phyloP scores from a whole-genome alignment of 1,140 invertebrate genomes.

The Drosophila lacteicornis region DNA sequence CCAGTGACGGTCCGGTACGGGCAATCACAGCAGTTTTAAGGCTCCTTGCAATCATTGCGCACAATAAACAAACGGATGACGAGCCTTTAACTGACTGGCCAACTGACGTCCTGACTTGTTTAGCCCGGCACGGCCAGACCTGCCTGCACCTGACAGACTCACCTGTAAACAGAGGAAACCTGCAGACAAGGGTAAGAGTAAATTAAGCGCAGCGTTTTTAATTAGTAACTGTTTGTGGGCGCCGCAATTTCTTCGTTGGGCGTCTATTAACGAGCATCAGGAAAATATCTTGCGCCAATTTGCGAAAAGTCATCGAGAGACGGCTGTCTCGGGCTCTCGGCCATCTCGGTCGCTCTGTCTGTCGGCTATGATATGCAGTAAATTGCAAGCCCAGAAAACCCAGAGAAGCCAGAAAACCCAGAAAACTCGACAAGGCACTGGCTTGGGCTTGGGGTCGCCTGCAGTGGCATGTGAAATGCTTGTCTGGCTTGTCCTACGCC shows the following conservation, averaged over 20 bases:
- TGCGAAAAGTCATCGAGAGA: constrained; percentile 44
- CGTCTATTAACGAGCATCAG: constrained; percentile 48
- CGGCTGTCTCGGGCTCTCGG: constrained; percentile 15
- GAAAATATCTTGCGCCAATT: constrained; percentile 57
- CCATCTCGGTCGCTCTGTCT: constrained; percentile 7
- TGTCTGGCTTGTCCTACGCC: constrained; percentile 61
- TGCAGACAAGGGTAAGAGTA: constrained; percentile 6
- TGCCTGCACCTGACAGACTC: constrained; percentile 24
- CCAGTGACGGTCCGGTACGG: constrained; percentile 34
- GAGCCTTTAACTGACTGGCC: constrained; percentile 78
- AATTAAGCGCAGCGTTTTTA: constrained; percentile 65
- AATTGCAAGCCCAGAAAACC: constrained; percentile 56
- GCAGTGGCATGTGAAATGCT: constrained; percentile 74
- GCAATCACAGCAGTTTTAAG: constrained; percentile 78
- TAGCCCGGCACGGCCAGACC: constrained; percentile 29
- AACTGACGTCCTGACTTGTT: constrained; percentile 55
- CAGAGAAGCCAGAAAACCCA: constrained; percentile 29
- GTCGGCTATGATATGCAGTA: constrained; percentile 67
- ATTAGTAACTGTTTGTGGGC: constrained; percentile 52
- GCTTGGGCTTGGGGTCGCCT: constrained; percentile 40
- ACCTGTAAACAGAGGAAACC: constrained; percentile 22
- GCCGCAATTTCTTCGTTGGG: constrained; percentile 22
- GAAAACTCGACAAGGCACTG: constrained; percentile 2
- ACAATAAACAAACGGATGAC: constrained; percentile 81
- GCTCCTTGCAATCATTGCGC: constrained; percentile 72